phyloP scores from a whole-genome alignment of 2,113 vertebrate species.

The Brachyhypopomus occidentalis region DNA sequence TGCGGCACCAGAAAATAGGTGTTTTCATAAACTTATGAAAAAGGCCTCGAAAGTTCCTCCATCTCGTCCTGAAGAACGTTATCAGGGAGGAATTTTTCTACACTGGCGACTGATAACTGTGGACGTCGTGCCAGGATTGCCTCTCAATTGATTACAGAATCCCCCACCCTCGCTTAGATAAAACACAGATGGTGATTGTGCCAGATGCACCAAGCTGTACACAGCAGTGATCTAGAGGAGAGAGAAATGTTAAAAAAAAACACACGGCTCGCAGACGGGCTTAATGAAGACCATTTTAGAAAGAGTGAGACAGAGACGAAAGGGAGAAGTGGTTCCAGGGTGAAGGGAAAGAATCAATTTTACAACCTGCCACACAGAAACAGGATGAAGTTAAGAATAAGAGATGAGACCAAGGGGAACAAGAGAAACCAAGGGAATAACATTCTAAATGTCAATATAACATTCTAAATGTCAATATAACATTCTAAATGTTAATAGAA shows the following conservation, averaged over 20 bases:
- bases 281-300: neutral
- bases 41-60: neutral
- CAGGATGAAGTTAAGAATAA: neutral
- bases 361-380: slow-evolving; percentile 4
- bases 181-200: slow-evolving; percentile 10
- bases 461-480: no score
- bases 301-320: slow-evolving; percentile 6
- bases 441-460: no score
- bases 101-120: slow-evolving; percentile 20
- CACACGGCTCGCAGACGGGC: neutral
- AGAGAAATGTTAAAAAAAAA: neutral
- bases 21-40: neutral
- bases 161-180: neutral
- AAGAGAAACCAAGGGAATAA: neutral
- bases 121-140: slow-evolving; percentile 28
- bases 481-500: no score
- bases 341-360: neutral
- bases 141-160: slow-evolving; percentile 16
- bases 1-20: neutral
- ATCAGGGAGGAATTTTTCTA: slow-evolving; percentile 32
- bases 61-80: neutral
- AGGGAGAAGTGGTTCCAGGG: neutral
- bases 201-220: neutral
- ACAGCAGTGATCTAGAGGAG: neutral
- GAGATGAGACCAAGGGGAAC: neutral